Evolutionary conservation across 2,113 vertebrate species (phyloP).

Genomic region (Pteruthius melanotis): DNA sequence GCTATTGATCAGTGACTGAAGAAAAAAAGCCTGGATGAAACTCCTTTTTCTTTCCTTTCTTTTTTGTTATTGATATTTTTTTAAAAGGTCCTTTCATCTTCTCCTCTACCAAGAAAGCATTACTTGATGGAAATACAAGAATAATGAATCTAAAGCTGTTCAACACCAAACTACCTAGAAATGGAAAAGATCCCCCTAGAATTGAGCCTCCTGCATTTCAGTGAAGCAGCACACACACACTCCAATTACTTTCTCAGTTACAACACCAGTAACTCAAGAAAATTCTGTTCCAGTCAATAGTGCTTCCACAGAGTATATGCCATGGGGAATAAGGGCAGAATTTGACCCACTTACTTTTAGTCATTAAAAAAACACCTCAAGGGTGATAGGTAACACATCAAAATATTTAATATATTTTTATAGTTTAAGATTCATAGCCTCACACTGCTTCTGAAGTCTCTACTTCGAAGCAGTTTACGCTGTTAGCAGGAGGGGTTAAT

Average conservation of each 20-base stretch:
- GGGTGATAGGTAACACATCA: not conserved
- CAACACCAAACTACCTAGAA: not conserved
- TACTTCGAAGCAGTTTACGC: not conserved
- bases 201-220: not conserved
- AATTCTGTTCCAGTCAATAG: not conserved
- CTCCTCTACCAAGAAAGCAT: not conserved
- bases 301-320: not conserved
- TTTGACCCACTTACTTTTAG: not conserved
- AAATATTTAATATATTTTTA: not conserved
- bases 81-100: constrained; percentile 49
- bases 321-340: not conserved
- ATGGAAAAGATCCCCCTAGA: not conserved
- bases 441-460: not conserved
- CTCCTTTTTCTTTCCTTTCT: constrained; percentile 10
- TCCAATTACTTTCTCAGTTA: not conserved
- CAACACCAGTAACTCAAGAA: not conserved
- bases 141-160: constrained; percentile 30
- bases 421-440: not conserved
- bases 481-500: not conserved
- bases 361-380: not conserved
- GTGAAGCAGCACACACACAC: not conserved
- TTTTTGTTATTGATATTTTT: constrained; percentile 42
- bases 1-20: constrained; percentile 32
- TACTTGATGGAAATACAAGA: constrained; percentile 21
- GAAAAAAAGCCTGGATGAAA: not conserved